Conservation (phyloP, 92 coral and sea anemone species). For the Actinostola sp. region DNA sequence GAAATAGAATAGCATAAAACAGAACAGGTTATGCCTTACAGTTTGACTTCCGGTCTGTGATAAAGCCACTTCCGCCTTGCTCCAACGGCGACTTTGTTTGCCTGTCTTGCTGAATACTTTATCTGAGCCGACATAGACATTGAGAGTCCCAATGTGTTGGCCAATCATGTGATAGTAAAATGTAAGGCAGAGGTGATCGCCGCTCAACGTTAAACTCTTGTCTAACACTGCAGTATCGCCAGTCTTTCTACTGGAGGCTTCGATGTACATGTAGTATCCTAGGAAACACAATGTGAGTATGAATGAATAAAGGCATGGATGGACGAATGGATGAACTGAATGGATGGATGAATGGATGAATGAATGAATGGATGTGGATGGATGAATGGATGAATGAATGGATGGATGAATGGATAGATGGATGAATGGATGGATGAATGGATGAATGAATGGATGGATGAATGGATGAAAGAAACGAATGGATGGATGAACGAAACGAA, state of each 20-base stretch:
- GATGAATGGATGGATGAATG: too few relatives aligned
- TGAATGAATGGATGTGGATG: background rate
- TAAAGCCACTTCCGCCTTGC: background rate
- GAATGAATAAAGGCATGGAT: background rate
- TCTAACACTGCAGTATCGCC: slow-evolving; percentile 54
- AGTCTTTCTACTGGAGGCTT: slow-evolving; percentile 51
- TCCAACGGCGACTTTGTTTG: slow-evolving; percentile 47
- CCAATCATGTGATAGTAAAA: slow-evolving; percentile 58
- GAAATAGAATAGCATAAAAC: background rate
- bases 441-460: too few relatives aligned
- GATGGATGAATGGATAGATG: too few relatives aligned
- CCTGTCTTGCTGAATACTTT: slow-evolving; percentile 46
- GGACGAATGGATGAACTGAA: background rate
- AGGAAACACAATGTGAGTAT: background rate
- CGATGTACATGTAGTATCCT: slow-evolving; percentile 65
- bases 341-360: slow-evolving; percentile 2
- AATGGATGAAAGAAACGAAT: too few relatives aligned
- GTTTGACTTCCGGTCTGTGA: slow-evolving; percentile 1
- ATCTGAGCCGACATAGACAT: slow-evolving; percentile 32
- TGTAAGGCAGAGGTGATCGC: slow-evolving; percentile 36
- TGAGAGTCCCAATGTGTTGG: slow-evolving; percentile 43
- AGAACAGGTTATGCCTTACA: slow-evolving; percentile 13
- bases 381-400: background rate
- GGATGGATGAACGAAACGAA: too few relatives aligned
- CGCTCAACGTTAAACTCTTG: background rate